Conservation (phyloP, 2,888 invertebrate species). For the Conistra vaccinii region DNA sequence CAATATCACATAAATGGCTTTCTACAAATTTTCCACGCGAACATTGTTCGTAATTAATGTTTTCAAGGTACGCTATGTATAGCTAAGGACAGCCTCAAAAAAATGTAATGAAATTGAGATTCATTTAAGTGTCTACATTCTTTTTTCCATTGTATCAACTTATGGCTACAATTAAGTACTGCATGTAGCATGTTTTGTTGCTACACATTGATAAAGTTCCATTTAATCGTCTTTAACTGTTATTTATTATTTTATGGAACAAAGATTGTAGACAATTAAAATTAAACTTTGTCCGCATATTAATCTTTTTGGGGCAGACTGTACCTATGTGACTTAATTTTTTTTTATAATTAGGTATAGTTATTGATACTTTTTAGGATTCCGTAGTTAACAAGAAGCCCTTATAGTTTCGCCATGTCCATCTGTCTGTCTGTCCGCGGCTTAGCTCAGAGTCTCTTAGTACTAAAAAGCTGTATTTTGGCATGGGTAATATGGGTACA, state of each 20-base stretch:
- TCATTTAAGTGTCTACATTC: background rate
- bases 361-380: no score
- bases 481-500: no score
- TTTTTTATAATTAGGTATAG: no score
- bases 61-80: background rate
- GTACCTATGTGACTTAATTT: background rate
- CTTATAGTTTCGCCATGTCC: no score
- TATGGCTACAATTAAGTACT: background rate
- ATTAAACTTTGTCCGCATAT: background rate
- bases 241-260: background rate
- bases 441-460: no score
- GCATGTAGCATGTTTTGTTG: background rate
- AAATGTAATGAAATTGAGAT: background rate
- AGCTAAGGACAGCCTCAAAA: background rate
- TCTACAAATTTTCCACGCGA: constrained; percentile 29
- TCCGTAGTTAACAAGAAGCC: no score
- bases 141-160: background rate
- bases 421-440: no score
- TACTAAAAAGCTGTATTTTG: no score
- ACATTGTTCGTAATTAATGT: constrained; percentile 27
- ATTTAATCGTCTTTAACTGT: no score
- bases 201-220: background rate
- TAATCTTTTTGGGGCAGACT: background rate
- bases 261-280: background rate
- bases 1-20: constrained; percentile 18